Percentiles rank a stretch among this genome's conserved stretches.
Evolutionary conservation across 2,113 vertebrate genomes (phyloP).

Genomic region (Gymnorhina tibicen): DNA sequence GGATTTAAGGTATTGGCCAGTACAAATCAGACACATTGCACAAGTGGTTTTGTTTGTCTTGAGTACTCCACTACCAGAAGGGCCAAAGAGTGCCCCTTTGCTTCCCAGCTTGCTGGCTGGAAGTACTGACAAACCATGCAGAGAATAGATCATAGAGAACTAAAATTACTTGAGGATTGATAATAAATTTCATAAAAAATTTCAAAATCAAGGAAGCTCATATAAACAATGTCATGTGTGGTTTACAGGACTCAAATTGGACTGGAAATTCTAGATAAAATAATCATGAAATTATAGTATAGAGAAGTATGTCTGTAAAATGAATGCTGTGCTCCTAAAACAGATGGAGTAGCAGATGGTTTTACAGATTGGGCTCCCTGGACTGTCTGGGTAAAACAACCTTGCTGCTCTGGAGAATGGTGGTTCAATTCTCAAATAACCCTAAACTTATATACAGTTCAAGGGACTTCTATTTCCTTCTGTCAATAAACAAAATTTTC

Average conservation of each 20-base stretch:
- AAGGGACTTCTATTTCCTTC: neutral
- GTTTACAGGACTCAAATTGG: slow-evolving; percentile 52
- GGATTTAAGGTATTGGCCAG: neutral
- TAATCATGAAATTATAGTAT: slow-evolving; percentile 40
- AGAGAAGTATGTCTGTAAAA: slow-evolving; percentile 38
- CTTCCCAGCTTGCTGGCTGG: neutral
- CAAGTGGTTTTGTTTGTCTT: neutral
- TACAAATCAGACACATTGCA: neutral
- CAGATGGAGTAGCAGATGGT: slow-evolving; percentile 95
- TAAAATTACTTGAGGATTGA: neutral
- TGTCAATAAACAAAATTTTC: neutral
- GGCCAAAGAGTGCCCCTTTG: neutral
- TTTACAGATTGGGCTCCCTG: slow-evolving; percentile 72
- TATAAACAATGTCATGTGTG: neutral
- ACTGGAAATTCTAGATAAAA: slow-evolving; percentile 67
- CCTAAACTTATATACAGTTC: neutral
- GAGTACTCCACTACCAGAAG: neutral
- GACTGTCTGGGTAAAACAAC: slow-evolving; percentile 71
- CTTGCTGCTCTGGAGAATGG: slow-evolving; percentile 40
- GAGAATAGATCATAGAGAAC: neutral
- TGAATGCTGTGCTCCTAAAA: slow-evolving; percentile 30
- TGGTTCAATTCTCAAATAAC: slow-evolving; percentile 55
- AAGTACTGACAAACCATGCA: neutral
- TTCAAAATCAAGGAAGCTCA: neutral
- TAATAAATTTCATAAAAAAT: neutral